These are phyloP conservation scores for Eleginops maclovinus DNA, from an alignment of 2,113 vertebrate species.

Conservation along the genomic window DNA sequence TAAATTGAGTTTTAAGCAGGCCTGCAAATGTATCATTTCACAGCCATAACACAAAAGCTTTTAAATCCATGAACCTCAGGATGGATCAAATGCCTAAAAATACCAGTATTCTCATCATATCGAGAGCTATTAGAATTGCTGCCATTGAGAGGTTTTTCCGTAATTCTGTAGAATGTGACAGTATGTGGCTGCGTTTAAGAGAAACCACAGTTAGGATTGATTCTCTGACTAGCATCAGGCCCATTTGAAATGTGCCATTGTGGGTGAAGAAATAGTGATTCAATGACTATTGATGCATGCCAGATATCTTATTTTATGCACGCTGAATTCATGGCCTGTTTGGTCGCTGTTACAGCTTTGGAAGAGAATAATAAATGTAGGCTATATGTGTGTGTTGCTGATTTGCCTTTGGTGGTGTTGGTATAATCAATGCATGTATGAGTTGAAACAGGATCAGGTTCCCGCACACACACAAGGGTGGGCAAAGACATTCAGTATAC, in stretches of 20 bases:
- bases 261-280: slow-evolving; percentile 48
- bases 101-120: slow-evolving; percentile 80
- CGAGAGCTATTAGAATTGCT: slow-evolving; percentile 76
- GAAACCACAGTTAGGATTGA: slow-evolving; percentile 75
- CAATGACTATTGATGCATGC: slow-evolving; percentile 61
- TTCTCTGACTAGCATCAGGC: slow-evolving; percentile 55
- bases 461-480: background rate
- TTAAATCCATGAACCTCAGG: slow-evolving; percentile 81
- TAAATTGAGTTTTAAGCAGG: slow-evolving; percentile 88
- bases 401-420: slow-evolving; percentile 62
- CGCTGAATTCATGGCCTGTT: slow-evolving; percentile 5
- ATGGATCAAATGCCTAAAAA: slow-evolving; percentile 85
- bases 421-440: slow-evolving; percentile 64
- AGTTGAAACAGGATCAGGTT: background rate
- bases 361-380: slow-evolving; percentile 31
- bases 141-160: slow-evolving; percentile 66
- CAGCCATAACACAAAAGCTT: slow-evolving; percentile 84
- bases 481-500: slow-evolving; percentile 8
- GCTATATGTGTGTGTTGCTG: slow-evolving; percentile 35
- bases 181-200: slow-evolving; percentile 73
- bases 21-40: slow-evolving; percentile 87
- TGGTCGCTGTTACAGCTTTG: slow-evolving; percentile 28
- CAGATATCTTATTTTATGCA: slow-evolving; percentile 42
- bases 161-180: slow-evolving; percentile 77
- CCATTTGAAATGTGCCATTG: slow-evolving; percentile 63